phyloP scores from a whole-genome alignment of 92 coral and sea anemone genomes.

The Epizoanthus rinbou region DNA sequence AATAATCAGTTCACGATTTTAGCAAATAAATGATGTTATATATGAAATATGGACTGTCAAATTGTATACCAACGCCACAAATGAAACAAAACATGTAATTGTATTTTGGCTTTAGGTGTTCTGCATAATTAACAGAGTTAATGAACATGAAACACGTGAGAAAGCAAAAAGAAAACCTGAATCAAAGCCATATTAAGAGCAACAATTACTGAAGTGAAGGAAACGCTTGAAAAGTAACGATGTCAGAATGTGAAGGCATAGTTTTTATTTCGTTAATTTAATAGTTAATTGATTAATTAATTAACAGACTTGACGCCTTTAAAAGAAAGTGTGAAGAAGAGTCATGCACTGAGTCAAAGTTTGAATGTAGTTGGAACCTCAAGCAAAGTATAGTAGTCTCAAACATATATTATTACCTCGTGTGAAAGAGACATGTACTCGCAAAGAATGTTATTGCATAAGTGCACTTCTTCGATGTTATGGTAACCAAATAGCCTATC shows the following conservation, averaged over 20 bases:
- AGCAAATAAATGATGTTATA: constrained; percentile 11
- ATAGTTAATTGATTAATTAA: too few relatives aligned
- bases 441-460: too few relatives aligned
- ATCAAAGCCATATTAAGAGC: not conserved
- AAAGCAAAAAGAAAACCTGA: not conserved
- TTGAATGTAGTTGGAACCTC: not conserved
- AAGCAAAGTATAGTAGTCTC: not conserved
- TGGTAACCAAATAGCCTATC: too few relatives aligned
- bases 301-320: not conserved
- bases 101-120: not conserved
- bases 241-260: too few relatives aligned
- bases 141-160: not conserved
- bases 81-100: not conserved
- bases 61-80: constrained; percentile 16
- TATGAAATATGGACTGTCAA: constrained; percentile 16
- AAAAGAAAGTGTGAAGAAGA: not conserved
- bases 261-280: not conserved
- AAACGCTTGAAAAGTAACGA: too few relatives aligned
- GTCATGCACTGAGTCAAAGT: not conserved
- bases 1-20: constrained; percentile 3
- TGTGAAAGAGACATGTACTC: too few relatives aligned
- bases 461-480: too few relatives aligned
- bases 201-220: too few relatives aligned
- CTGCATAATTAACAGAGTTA: not conserved
- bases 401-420: too few relatives aligned